Base-by-base conservation (phyloP, 2,888 invertebrate genomes). In the Acronicta leporina region DNA sequence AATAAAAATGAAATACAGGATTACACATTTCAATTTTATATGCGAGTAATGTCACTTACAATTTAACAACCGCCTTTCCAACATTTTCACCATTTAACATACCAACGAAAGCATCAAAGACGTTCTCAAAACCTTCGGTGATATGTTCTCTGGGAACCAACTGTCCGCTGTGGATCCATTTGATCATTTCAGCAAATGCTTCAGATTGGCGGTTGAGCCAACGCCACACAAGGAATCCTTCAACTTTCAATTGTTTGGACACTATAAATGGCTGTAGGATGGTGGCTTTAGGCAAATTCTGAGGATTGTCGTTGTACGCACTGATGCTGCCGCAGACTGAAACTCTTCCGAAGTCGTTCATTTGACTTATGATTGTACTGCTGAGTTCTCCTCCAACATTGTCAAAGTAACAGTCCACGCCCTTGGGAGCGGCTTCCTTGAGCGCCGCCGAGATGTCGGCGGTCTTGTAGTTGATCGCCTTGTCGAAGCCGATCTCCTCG, bases 331-430 rank as follows among this genome's bases (percentile, higher is more conserved):
- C 92, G 59, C 90, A 90, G 6, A 96, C 94, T 0, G 96, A 87
- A 27, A 96, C 91, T 52, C 96, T 90, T 0, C 96, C 96, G 62
- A 30, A 77, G 0, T 55, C 57, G 61, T 95, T 96, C 96, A 96
- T 96, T 71, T 95, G 95, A 40, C 86, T 86, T 0, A 96, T 88
- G 5, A 96, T 94, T 0, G 86, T 84, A 49, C 92, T 94, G 45
- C 96, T 95, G 16, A 96, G 91, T 58, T 95, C 95, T 7, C 96
- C 96, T 30, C 96, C 96, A 14, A 96, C 97, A 84, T 97, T 97
- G 81, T 97, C 97, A 82, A 97, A 97, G 81, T 96, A 97, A 78
- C 96, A 96, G 80, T 97, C 97, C 0, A 97, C 89, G 11, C 96
- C 97, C n/a, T 96, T 88, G 0, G 97, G 96, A 3, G 79, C 79